A percentile compares a stretch with the other conserved stretches of the same genome.
Evolutionary conservation across 2,113 vertebrate genomes (phyloP).

Genomic region (Gorilla gorilla): DNA sequence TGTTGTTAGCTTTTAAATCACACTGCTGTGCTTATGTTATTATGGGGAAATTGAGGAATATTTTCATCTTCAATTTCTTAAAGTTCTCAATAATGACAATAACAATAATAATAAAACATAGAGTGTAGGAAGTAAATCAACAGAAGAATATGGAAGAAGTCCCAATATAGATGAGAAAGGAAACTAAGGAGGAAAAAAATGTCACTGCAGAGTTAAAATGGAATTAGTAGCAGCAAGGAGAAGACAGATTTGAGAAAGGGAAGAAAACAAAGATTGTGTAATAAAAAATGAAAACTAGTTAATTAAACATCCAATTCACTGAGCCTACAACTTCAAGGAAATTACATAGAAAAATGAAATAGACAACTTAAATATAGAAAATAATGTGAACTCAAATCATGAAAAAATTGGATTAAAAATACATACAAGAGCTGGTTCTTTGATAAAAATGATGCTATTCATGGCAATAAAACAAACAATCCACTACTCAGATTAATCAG

Average conservation of each 20-base stretch:
- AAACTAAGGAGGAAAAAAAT: neutral
- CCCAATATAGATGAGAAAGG: neutral
- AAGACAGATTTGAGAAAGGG: neutral
- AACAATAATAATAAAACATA: neutral
- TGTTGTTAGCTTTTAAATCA: neutral
- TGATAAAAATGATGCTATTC: neutral
- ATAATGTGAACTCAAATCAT: neutral
- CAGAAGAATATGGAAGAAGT: neutral
- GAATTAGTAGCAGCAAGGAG: neutral
- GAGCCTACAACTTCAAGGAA: neutral
- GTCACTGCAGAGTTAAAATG: neutral
- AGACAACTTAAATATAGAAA: neutral
- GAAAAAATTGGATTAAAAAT: neutral
- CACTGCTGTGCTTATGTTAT: neutral
- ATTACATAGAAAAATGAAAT: neutral
- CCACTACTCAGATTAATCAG: neutral
- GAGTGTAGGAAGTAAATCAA: neutral
- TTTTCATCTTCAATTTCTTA: neutral
- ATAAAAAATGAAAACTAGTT: neutral
- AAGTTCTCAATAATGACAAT: neutral
- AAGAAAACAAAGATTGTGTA: neutral
- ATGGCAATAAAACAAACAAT: neutral
- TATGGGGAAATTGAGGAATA: neutral
- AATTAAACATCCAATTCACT: neutral
- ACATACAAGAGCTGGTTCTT: neutral